Evolutionary conservation across 2,113 vertebrate species (phyloP).

Genomic region (Ochotona princeps): DNA sequence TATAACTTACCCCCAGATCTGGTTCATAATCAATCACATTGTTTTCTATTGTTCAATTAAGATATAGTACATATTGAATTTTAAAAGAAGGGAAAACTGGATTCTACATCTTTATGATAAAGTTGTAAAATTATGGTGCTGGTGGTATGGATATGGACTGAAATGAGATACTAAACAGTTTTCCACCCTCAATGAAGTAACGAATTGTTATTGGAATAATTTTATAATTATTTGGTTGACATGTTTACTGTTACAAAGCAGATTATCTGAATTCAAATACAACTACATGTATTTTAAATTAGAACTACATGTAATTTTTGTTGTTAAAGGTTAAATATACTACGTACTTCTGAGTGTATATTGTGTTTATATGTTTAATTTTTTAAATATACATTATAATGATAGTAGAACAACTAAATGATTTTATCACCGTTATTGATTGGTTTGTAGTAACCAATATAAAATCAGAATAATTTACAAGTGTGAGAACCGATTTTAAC

Average conservation of each 20-base stretch:
- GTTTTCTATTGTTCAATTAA: not conserved
- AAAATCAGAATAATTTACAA: conserved; percentile 59
- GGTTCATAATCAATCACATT: not conserved
- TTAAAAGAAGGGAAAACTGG: not conserved
- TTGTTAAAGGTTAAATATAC: not conserved
- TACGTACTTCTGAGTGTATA: not conserved
- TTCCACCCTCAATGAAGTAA: too few species aligned
- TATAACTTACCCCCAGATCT: not conserved
- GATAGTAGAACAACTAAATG: not conserved
- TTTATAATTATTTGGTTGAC: not conserved
- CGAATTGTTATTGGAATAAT: not conserved
- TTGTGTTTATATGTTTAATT: not conserved
- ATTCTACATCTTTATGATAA: not conserved
- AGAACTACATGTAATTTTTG: not conserved
- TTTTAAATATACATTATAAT: not conserved
- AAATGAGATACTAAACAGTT: not conserved
- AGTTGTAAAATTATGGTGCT: not conserved
- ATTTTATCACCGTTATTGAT: conserved; percentile 52
- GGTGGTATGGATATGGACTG: not conserved
- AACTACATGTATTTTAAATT: not conserved
- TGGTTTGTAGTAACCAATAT: conserved; percentile 69
- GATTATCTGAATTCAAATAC: not conserved
- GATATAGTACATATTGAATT: not conserved
- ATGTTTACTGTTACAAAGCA: not conserved
- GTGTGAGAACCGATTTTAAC: conserved; percentile 56